Base-by-base conservation (phyloP, 92 coral and sea anemone species). In the Zoanthus sansibaricus region DNA sequence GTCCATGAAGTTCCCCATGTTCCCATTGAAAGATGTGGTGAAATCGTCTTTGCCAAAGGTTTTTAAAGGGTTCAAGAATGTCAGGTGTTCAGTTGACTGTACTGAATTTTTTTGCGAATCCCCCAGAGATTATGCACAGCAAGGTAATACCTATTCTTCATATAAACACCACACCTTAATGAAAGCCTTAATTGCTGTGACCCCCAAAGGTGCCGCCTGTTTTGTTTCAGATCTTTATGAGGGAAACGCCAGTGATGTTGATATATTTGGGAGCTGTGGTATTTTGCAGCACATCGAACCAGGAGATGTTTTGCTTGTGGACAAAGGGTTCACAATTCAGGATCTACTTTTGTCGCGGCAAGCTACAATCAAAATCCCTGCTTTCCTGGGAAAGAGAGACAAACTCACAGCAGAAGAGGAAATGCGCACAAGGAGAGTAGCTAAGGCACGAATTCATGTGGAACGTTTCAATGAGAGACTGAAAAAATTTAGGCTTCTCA, bases 71-170 rank as follows among this genome's bases (percentile, higher is more conserved):
- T 82, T 82, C 25, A 88, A 82, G 69, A 88, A 88, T 72, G 72
- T 88, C 6, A 56, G 91, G 30, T 82, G 88, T 75, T 82, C 83
- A 59, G 91, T 88, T 21, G 88, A 88, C 73, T 88, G 88, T 83
- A 83, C 77, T 30, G 91, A 88, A 49, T 79, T 83, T 66, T 82
- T 72, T 82, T 82, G 83, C 45, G 32, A 88, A 30, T 55, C 44
- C 13, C 73, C 83, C 20, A 74, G 88, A 74, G 72, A 86, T 74
- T 76, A 44, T 76, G 88, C 66, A 30, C 83, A 31, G 56, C 88
- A 88, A 82, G 88, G 91, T 17, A 88, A 88, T 83, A 51, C 51
- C 7, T 88, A 82, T 71, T 89, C 88, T 11, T 83, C 88, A 6
- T 89, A 83, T 42, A 89, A 89, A 76, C 77, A 83, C 25, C 83